Base-by-base conservation (phyloP, 2,888 invertebrate species). In the Scaptomyza tumidula region DNA sequence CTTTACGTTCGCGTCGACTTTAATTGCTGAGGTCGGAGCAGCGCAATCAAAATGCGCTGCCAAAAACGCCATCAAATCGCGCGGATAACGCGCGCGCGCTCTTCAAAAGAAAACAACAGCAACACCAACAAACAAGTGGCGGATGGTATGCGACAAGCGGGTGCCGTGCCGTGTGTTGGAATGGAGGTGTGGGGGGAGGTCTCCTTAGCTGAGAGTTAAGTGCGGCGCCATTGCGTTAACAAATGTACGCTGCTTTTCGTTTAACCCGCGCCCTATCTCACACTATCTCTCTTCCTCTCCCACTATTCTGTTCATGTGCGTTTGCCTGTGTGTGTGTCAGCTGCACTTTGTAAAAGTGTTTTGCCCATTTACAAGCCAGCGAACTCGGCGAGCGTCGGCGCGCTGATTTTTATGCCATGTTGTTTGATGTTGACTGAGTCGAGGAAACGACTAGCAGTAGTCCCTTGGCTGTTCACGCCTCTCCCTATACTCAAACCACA, bases 281-380 rank as follows among this genome's bases (percentile, higher is more conserved):
- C 0, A 29, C 33, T 9, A 49, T 45, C 43, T 14, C 35, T 19
- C 16, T 5, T 1, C 43, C n/a, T 9, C 39, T 14, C 0, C 14
- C 4, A 41, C 41, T 10, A 41, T 50, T 14, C 31, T 49, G 46
- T 45, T 44, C 24, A 43, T 19, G 57, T 35, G 39, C 7, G 16
- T 37, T 31, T 39, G 31, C 33, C 41, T 46, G 39, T 39, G 59
- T 31, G 44, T 29, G 48, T 55, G 66, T 54, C 60, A 67, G 66
- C 73, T 84, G 88, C 83, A 84, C 83, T 88, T 84, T 84, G 86
- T 86, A 75, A 84, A 86, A 88, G 83, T 84, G 83, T 84, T 84
- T 84, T 84, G 78, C 78, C 86, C 83, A 88, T 83, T 83, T 88
- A 86, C 88, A 86, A 84, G 71, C 78, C 78, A 83, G 78, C 80